Evolutionary conservation across 2,113 vertebrate genomes (phyloP).

Genomic region (Neolamprologus sp.): DNA sequence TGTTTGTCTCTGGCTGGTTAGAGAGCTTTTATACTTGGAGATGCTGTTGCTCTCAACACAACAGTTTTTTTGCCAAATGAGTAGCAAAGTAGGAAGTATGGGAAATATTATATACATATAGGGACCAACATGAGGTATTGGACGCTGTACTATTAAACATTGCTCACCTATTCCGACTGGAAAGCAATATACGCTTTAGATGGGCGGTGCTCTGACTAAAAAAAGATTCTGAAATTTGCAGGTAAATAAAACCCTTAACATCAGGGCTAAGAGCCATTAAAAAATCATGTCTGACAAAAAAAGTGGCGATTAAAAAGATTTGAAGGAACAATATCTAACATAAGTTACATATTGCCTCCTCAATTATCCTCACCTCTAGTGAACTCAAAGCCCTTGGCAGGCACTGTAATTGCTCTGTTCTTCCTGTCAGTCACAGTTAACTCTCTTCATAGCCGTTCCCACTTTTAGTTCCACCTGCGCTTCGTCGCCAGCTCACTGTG

Average conservation of each 20-base stretch:
- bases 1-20: slow-evolving; percentile 57
- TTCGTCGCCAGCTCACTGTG: background rate
- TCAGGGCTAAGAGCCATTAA: background rate
- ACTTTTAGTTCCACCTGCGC: slow-evolving; percentile 64
- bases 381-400: slow-evolving; percentile 68
- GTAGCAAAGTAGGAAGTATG: background rate
- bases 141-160: background rate
- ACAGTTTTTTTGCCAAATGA: background rate
- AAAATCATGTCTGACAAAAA: background rate
- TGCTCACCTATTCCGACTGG: background rate
- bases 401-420: slow-evolving; percentile 80
- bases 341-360: slow-evolving; percentile 9
- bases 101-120: background rate
- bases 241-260: background rate
- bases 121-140: too few relatives aligned
- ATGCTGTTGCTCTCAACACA: background rate
- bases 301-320: background rate
- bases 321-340: background rate
- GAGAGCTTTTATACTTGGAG: slow-evolving; percentile 16
- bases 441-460: slow-evolving; percentile 48
- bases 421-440: slow-evolving; percentile 81
- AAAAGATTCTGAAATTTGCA: background rate
- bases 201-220: background rate
- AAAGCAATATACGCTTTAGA: background rate
- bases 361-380: slow-evolving; percentile 48